Evolutionary conservation across 2,797 vertebrate genomes (phyloP), one percentile per base, ranked within the genome.

Genomic region (Myotis vivesi): DNA sequence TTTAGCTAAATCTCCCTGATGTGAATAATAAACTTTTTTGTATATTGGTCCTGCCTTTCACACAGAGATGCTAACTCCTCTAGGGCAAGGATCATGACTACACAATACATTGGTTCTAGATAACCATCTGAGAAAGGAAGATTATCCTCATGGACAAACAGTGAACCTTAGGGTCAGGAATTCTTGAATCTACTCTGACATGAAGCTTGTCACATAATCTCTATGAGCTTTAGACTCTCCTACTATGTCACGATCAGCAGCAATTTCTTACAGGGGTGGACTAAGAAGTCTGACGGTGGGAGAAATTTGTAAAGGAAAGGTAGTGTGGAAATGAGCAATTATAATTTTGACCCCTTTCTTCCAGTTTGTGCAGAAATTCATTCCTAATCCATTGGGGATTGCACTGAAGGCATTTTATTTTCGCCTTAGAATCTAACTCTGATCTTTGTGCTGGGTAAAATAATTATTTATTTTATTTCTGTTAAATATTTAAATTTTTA

Each of bases 401-500:
- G 0, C 12, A 41, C 4, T 62, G 20, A 55, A 44, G 20, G 28
- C 0, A 53, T 53, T 79, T 71, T 79, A 66, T 92, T 68, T 85
- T 84, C 30, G 73, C 22, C 15, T 28, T 59, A 81, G 51, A 71
- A 86, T 75, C 17, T 73, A 82, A 49, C 22, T 80, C 12, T 94
- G n/a, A 8, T 10, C 51, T 69, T 88, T 76, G 28, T 80, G 57
- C 19, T 51, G 7, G n/a, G 8, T 91, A 62, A 80, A 57, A 19
- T 0, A 81, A 84, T 85, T 80, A 73, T 23, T 85, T 88, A 66
- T 23, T 75, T 90, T 66, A 55, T 68, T 92, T 77, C 33, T 41
- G 44, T 87, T 95, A 44, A 88, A 53, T 20, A 69, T 90, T 82
- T 86, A 83, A 90, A 41, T 44, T 13, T 93, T 91, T 77, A 59